These are phyloP conservation scores for Branchipolynoe longqiensis DNA, from an alignment of 2,888 invertebrate species.

Conservation along the genomic window DNA sequence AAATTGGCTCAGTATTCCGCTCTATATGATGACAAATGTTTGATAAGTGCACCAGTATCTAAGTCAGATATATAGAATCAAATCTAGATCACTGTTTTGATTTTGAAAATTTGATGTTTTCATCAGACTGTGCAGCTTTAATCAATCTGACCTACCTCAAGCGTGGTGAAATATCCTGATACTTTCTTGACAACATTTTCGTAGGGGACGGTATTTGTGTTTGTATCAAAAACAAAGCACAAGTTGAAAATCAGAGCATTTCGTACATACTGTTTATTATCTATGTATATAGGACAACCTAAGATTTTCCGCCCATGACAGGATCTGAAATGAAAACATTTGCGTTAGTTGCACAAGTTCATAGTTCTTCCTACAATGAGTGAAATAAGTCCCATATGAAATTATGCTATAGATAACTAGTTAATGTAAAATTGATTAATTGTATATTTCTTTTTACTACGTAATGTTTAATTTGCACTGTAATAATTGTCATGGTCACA, in stretches of 20 bases:
- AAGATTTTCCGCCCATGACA: slow-evolving; percentile 90
- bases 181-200: slow-evolving; percentile 96
- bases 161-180: slow-evolving; percentile 91
- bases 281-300: slow-evolving; percentile 95
- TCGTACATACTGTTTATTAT: slow-evolving; percentile 92
- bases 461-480: background rate
- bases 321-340: slow-evolving; percentile 2
- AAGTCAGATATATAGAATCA: too few relatives aligned
- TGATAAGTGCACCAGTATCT: too few relatives aligned
- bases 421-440: background rate
- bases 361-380: too few relatives aligned
- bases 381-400: too few relatives aligned
- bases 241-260: slow-evolving; percentile 96
- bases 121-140: slow-evolving; percentile 7
- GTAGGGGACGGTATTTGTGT: slow-evolving; percentile 94
- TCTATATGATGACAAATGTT: too few relatives aligned
- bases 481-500: too few relatives aligned
- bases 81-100: too few relatives aligned
- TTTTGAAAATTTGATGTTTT: too few relatives aligned
- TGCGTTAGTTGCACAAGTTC: too few relatives aligned
- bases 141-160: slow-evolving; percentile 73
- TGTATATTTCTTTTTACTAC: background rate
- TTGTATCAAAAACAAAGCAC: slow-evolving; percentile 94
- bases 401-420: too few relatives aligned
- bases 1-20: too few relatives aligned